Conservation (phyloP, 2,888 invertebrate species). For the Stegophylla sp. region DNA sequence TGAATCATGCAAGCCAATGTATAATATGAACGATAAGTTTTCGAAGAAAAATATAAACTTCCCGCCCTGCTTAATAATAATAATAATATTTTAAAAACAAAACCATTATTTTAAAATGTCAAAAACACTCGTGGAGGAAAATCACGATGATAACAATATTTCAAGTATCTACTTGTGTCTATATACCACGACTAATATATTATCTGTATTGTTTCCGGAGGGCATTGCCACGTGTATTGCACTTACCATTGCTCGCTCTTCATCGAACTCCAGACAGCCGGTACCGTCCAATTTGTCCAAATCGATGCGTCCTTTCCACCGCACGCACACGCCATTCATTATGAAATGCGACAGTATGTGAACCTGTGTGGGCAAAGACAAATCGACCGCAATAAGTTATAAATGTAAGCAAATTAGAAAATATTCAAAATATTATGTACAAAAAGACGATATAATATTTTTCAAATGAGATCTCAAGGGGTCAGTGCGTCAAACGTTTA, state of each 20-base stretch:
- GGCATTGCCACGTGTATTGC: background rate
- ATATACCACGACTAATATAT: background rate
- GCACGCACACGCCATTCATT: slow-evolving; percentile 98
- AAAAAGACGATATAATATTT: too few relatives aligned
- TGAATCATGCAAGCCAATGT: too few relatives aligned
- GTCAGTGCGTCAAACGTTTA: too few relatives aligned
- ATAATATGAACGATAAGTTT: too few relatives aligned
- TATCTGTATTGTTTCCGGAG: background rate
- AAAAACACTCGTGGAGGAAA: background rate
- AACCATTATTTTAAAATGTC: background rate
- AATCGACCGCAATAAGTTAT: background rate
- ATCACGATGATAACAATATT: background rate
- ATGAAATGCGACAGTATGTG: slow-evolving; percentile 92
- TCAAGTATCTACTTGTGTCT: background rate
- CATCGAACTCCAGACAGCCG: slow-evolving; percentile 90
- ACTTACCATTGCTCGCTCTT: slow-evolving; percentile 80
- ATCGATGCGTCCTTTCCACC: slow-evolving; percentile 94
- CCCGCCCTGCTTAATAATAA: too few relatives aligned
- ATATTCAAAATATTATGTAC: too few relatives aligned
- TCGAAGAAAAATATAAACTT: too few relatives aligned
- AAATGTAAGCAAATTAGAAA: background rate
- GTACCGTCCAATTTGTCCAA: slow-evolving; percentile 91
- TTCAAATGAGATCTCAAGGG: too few relatives aligned
- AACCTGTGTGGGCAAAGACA: slow-evolving; percentile 70
- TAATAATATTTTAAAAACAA: background rate